A percentile compares a stretch with the other conserved stretches of the same genome.
Evolutionary conservation across 2,113 vertebrate genomes (phyloP).

Genomic region (Gallinago paraguaiae): DNA sequence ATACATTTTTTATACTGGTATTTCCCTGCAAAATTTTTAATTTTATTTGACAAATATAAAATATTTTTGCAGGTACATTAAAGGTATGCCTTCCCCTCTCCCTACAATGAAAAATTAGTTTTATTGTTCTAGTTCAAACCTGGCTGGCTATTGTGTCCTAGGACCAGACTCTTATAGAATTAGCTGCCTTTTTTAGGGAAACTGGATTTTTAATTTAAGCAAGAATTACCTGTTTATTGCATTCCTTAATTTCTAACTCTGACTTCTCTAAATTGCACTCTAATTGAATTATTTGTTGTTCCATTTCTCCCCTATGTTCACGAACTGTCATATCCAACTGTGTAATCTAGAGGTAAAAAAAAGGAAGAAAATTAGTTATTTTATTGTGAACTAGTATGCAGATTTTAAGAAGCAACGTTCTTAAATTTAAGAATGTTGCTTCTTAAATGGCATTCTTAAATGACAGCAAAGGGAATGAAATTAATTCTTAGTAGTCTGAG

Average conservation of each 20-base stretch:
- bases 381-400: not conserved
- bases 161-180: not conserved
- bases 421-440: too few species aligned
- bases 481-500: not conserved
- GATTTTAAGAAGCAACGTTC: not conserved
- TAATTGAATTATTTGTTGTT: conserved; percentile 86
- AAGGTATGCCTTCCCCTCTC: not conserved
- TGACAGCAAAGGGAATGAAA: not conserved
- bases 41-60: not conserved
- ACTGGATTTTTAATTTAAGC: not conserved
- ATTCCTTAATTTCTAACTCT: conserved; percentile 80
- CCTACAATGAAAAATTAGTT: not conserved
- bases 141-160: not conserved
- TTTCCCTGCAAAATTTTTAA: not conserved
- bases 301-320: conserved; percentile 89
- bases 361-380: not conserved
- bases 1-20: not conserved
- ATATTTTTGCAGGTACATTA: not conserved
- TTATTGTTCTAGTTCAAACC: not conserved
- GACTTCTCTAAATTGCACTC: conserved; percentile 83
- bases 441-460: not conserved
- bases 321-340: conserved; percentile 89
- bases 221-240: conserved; percentile 80
- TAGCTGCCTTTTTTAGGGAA: not conserved
- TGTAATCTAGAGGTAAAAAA: conserved; percentile 79